A percentile compares a stretch with the other conserved stretches of the same genome.
Evolutionary conservation across 2,797 vertebrate species (phyloP).

Genomic region (Ctenosaura bakeri): DNA sequence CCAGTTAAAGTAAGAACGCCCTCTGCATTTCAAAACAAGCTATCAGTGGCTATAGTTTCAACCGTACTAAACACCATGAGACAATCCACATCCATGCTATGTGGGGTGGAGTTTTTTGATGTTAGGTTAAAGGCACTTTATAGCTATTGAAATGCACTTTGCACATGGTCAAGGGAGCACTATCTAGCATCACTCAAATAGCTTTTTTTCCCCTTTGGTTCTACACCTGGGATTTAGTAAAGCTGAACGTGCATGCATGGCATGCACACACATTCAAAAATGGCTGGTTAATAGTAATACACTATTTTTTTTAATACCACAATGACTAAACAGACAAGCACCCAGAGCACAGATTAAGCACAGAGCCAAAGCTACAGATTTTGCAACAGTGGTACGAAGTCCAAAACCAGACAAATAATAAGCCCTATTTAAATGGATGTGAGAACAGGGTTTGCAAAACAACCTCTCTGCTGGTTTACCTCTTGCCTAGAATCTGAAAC

Average conservation of each 20-base stretch:
- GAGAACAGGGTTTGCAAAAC: not conserved
- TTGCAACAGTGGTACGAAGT: slow-evolving; percentile 21
- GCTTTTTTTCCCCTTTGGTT: not conserved
- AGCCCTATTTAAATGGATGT: not conserved
- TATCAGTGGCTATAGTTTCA: not conserved
- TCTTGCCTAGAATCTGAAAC: not conserved
- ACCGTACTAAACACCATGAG: not conserved
- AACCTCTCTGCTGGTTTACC: too few relatives aligned
- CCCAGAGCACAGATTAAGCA: not conserved
- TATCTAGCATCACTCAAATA: not conserved
- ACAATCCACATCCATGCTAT: not conserved
- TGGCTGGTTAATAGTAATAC: not conserved
- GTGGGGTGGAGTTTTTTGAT: not conserved
- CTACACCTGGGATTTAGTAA: too few relatives aligned
- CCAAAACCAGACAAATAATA: not conserved
- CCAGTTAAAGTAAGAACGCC: not conserved
- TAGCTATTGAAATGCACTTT: not conserved
- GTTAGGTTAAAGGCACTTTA: not conserved
- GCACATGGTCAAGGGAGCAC: not conserved
- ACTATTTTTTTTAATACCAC: not conserved
- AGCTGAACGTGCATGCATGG: not conserved
- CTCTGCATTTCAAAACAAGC: not conserved
- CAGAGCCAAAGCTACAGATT: not conserved
- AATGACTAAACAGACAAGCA: slow-evolving; percentile 16
- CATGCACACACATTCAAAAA: fast-evolving